A percentile compares a stretch with the other conserved stretches of the same genome.
Evolutionary conservation across 2,113 vertebrate genomes (phyloP).

Genomic region (Prunella himalayana): DNA sequence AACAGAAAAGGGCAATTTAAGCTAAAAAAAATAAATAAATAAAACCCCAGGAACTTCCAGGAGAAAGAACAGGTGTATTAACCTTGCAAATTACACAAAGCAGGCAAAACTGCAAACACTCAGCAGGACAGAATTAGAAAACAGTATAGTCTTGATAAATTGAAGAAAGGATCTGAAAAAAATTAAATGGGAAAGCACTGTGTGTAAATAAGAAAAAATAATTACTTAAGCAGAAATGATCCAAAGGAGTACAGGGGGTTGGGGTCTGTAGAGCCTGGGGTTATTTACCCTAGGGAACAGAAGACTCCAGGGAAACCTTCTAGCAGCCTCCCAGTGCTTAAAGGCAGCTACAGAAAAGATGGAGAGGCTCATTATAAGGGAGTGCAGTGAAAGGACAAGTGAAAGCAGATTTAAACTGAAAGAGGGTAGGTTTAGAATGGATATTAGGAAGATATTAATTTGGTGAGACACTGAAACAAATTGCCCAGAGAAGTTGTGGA

Average conservation of each 20-base stretch:
- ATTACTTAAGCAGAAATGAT: background rate
- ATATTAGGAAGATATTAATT: background rate
- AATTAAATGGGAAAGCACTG: background rate
- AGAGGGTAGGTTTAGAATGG: background rate
- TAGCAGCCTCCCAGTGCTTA: background rate
- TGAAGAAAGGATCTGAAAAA: background rate
- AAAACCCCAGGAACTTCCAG: background rate
- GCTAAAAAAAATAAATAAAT: background rate
- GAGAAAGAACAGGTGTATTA: background rate
- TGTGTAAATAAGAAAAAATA: background rate
- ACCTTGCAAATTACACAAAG: background rate
- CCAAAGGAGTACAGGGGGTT: background rate
- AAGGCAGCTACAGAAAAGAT: background rate
- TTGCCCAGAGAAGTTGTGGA: background rate
- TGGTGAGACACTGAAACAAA: background rate
- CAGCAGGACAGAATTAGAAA: background rate
- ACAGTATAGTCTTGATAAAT: background rate
- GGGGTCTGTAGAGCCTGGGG: background rate
- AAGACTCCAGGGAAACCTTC: accelerated
- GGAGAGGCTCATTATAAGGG: background rate
- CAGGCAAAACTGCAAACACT: background rate
- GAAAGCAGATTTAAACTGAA: background rate
- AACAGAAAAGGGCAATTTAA: background rate
- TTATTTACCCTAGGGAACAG: background rate
- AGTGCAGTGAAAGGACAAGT: background rate